phyloP scores from a whole-genome alignment of 1,140 invertebrate genomes.

The Diabrotica virgifera region DNA sequence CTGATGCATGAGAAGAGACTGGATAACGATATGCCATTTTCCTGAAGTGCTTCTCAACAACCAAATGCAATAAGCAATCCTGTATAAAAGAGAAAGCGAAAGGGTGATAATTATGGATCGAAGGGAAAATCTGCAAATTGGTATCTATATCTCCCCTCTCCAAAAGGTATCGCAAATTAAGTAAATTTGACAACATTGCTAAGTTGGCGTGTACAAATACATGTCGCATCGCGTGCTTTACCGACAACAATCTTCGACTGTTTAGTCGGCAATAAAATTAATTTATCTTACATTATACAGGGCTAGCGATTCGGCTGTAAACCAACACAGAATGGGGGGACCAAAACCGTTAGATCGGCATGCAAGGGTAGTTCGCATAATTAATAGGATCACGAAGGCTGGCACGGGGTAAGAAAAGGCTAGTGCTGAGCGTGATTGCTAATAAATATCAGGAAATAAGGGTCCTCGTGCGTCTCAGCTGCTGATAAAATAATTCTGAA shows the following conservation, averaged over 20 bases:
- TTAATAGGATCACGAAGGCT: slow-evolving; percentile 47
- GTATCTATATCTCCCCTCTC: too few species aligned
- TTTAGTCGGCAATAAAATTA: slow-evolving; percentile 51
- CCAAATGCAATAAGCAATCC: too few species aligned
- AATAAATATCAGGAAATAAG: slow-evolving; percentile 50
- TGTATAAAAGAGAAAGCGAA: too few species aligned
- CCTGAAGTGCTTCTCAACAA: too few species aligned
- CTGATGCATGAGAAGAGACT: too few species aligned
- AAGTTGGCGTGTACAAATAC: slow-evolving; percentile 37
- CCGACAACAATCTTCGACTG: slow-evolving; percentile 48
- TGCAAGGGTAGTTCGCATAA: slow-evolving; percentile 46
- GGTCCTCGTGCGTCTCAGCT: slow-evolving; percentile 46
- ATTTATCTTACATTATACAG: slow-evolving; percentile 49
- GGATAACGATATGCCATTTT: too few species aligned
- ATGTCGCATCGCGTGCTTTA: slow-evolving; percentile 43
- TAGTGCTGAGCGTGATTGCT: slow-evolving; percentile 47
- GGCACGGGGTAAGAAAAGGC: slow-evolving; percentile 47
- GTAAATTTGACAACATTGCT: not conserved
- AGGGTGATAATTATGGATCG: too few species aligned
- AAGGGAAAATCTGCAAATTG: too few species aligned
- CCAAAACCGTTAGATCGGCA: slow-evolving; percentile 24
- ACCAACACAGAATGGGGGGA: slow-evolving; percentile 33
- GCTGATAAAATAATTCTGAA: slow-evolving; percentile 50
- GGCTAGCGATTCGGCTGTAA: slow-evolving; percentile 36
- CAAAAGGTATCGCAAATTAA: not conserved